A percentile compares a stretch with the other conserved stretches of the same genome.
Evolutionary conservation across 2,888 invertebrate species (phyloP).

Genomic region (Dioctria linearis): DNA sequence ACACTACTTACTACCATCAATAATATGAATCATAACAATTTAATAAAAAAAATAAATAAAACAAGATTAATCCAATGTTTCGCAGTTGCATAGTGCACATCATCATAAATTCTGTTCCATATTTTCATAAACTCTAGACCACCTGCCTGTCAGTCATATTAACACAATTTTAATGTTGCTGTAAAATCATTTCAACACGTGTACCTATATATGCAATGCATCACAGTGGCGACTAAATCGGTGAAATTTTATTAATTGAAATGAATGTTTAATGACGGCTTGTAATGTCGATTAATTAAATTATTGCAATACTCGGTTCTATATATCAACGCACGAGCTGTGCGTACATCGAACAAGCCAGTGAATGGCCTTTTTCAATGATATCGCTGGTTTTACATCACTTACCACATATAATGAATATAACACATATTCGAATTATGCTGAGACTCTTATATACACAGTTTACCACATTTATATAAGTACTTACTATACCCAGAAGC

Average conservation of each 20-base stretch:
- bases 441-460: neutral
- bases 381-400: constrained; percentile 43
- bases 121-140: neutral
- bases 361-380: constrained; percentile 31
- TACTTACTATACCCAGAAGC: neutral
- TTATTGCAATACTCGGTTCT: constrained; percentile 46
- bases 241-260: constrained; percentile 58
- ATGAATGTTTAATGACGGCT: constrained; percentile 57
- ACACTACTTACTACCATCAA: no score
- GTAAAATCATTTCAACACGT: constrained; percentile 41
- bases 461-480: no score
- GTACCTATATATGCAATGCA: constrained; percentile 21
- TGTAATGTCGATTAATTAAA: constrained; percentile 58
- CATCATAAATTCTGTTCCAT: neutral
- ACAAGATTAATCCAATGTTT: no score
- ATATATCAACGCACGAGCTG: constrained; percentile 12
- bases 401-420: neutral
- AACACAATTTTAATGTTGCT: constrained; percentile 37
- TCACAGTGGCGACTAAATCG: neutral
- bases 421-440: constrained; percentile 34
- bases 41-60: no score
- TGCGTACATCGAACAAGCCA: neutral
- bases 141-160: constrained; percentile 40
- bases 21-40: no score
- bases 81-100: neutral